Base-by-base conservation (phyloP, 2,888 invertebrate genomes). In the Dascillus cervinus region DNA sequence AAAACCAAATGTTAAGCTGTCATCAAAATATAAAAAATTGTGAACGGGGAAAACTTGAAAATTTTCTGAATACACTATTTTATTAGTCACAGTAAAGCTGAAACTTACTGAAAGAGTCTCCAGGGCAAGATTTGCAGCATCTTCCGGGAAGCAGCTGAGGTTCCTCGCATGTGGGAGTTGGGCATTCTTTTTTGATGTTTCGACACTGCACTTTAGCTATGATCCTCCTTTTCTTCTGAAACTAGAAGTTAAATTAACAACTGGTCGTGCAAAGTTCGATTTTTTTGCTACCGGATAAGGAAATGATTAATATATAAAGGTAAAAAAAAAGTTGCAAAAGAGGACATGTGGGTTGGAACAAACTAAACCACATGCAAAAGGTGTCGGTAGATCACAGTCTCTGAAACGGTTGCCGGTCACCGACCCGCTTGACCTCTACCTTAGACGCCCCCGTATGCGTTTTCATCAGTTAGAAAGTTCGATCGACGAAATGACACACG, bases 121-220 rank as follows among this genome's bases (percentile, higher is more conserved):
- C 87, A 4, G 88, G 87, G 59, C 94, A 94, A 3, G 83, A 79
- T 70, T 92, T 94, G 70, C 94, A 94, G 69, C 94, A 94, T 52
- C 83, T 75, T 43, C 88, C 89, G 11, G 87, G 84, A 43, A 83
- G 68, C 34, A 88, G 70, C 21, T 87, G 80, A 1, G 92, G 91
- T 49, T 89, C 84, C 41, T 82, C 82, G 64, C 94, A 94, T 10
- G 77, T 77, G 10, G 86, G 81, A 52, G 85, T 83, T 4, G 91
- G 91, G 57, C 94, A 94, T 58, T 91, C 88, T 58, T 83, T 84
- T 67, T 90, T 91, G 44, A 94, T 88, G 61, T 90, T 92, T 47
- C 83, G 77, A 64, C 94, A 94, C 50, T 85, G 82, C 13, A 90
- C 88, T 56, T 84, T 77, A n/a, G 90, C 91, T 38, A 89, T 81